Base-by-base conservation (phyloP, 2,113 vertebrate genomes). In the Larimichthys polyactis region DNA sequence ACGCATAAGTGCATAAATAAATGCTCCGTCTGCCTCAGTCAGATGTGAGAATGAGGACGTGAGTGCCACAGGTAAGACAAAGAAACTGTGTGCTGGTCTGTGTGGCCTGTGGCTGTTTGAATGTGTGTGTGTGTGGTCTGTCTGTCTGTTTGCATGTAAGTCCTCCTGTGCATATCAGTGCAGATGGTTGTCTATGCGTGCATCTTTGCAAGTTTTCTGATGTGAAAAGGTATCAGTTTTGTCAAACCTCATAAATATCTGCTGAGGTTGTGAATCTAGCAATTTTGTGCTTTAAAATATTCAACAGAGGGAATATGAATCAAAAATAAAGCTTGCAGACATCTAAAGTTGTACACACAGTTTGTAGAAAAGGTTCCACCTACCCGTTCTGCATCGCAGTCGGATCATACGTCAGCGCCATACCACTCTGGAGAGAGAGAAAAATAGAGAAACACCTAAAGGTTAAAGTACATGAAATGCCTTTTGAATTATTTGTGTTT, bases 381-480 rank as follows among this genome's bases (percentile, higher is more conserved):
- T 96, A 99, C 98, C 98, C 98, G 72, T 99, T 99, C 95, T 99
- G 98, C 95, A 99, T 97, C 81, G 97, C 96, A 79, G 97, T 96
- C 76, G 98, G 98, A 90, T 99, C 98, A 10, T 99, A 99, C 67
- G 98, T 98, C 95, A 99, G 92, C 29, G 98, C 96, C 98, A 99
- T 98, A 88, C 98, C 97, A 94, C 96, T 97, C 98, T 99, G 93
- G 71, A 93, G 79, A 81, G 82, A 90, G 71, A 89, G 55, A 85
- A 1, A 71, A 67, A 75, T 68, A 64, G 55, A 71, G 48, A 73
- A 55, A 70, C 4, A 69, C 3, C 3, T 15, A 16, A 67, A 64
- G 43, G 36, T 78, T 67, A 22, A 67, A 70, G 75, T 32, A 59
- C 22, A 43, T 59, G 0, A 29, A 19, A 46, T 75, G 16, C 3